These are phyloP conservation scores for Yponomeuta cagnagella DNA, from an alignment of 2,888 invertebrate genomes.

Conservation along the genomic window DNA sequence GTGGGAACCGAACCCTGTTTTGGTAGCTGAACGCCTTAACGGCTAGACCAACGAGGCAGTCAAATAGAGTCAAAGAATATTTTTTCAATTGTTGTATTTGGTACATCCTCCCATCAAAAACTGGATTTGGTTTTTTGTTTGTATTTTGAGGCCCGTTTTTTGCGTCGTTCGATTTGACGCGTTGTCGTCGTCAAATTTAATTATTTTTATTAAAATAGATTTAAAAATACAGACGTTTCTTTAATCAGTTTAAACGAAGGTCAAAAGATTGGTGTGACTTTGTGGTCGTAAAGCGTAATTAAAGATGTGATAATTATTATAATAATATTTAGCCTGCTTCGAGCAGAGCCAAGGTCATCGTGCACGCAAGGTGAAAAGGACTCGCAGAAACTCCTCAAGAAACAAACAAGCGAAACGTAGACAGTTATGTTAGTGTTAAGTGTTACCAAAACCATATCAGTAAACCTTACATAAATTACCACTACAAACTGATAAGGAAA, in stretches of 20 bases:
- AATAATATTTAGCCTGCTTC: neutral
- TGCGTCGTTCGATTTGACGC: neutral
- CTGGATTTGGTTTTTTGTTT: neutral
- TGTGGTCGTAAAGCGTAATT: neutral
- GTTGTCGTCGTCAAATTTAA: neutral
- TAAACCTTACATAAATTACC: neutral
- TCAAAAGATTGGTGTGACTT: neutral
- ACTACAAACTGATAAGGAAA: neutral
- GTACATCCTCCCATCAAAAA: neutral
- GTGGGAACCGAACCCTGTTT: too few relatives aligned
- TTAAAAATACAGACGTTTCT: neutral
- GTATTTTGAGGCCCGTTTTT: neutral
- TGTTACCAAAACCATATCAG: neutral
- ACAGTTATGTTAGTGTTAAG: neutral
- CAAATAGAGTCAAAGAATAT: too few relatives aligned
- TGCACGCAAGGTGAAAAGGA: conserved; percentile 8
- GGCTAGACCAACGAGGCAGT: too few relatives aligned
- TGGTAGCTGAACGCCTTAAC: too few relatives aligned
- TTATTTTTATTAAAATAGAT: neutral
- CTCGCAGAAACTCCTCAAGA: neutral
- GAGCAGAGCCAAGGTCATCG: conserved; percentile 9
- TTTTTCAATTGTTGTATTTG: neutral
- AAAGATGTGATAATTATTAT: neutral
- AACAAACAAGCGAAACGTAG: neutral
- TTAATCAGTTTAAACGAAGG: neutral